Conservation (phyloP, 2,113 vertebrate species). For the Galeopterus variegatus region DNA sequence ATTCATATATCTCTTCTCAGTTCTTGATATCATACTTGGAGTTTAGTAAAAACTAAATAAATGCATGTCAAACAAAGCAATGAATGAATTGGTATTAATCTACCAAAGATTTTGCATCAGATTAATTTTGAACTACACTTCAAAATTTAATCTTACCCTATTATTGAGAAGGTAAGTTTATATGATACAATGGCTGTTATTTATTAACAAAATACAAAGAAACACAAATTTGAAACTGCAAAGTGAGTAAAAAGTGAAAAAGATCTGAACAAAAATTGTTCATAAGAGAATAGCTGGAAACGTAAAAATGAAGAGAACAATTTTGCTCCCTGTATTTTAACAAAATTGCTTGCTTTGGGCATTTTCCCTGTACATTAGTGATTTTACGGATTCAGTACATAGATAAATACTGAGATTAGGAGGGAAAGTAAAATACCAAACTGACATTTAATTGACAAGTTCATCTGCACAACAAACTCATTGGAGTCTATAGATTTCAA, state of each 20-base stretch:
- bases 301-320: not conserved
- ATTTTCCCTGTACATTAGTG: not conserved
- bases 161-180: not conserved
- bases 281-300: not conserved
- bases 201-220: slow-evolving; percentile 1
- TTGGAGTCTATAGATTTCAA: slow-evolving; percentile 7
- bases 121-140: slow-evolving; percentile 29
- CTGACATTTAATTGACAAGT: not conserved
- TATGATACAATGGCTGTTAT: not conserved
- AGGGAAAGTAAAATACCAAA: slow-evolving; percentile 26
- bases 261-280: not conserved
- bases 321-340: not conserved
- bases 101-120: not conserved
- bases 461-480: not conserved
- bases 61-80: not conserved
- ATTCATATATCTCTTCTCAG: not conserved
- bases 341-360: not conserved
- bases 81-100: not conserved
- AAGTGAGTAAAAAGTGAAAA: not conserved
- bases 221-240: not conserved
- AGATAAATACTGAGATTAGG: not conserved
- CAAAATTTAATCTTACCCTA: not conserved
- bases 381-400: not conserved
- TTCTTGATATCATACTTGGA: not conserved
- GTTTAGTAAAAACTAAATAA: not conserved